These are phyloP conservation scores for Lampropteryx suffumata DNA, from an alignment of 2,888 invertebrate genomes.

Conservation along the genomic window DNA sequence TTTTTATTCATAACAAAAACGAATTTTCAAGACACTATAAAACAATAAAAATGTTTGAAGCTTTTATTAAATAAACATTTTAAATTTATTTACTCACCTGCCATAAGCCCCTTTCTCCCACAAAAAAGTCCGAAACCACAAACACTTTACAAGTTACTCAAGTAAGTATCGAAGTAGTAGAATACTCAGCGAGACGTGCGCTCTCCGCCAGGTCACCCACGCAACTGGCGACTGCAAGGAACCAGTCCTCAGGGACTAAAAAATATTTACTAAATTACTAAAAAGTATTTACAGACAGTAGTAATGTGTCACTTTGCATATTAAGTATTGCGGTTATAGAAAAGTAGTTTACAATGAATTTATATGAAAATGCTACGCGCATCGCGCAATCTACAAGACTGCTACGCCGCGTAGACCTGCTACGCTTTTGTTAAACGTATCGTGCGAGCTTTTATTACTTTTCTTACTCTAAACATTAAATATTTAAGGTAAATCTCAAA, in stretches of 20 bases:
- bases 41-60: no score
- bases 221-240: slow-evolving; percentile 23
- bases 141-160: slow-evolving; percentile 9
- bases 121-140: slow-evolving; percentile 15
- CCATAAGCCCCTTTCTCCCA: slow-evolving; percentile 1
- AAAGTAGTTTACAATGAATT: no score
- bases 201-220: slow-evolving; percentile 18
- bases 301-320: no score
- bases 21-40: no score
- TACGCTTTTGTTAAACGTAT: background rate
- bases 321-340: no score
- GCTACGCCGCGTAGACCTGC: slow-evolving; percentile 1
- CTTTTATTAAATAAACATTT: no score
- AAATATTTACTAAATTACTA: background rate
- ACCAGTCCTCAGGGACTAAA: background rate
- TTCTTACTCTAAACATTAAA: no score
- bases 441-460: no score
- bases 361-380: background rate
- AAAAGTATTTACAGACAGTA: background rate
- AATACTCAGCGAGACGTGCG: slow-evolving; percentile 17
- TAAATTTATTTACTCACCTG: slow-evolving; percentile 3
- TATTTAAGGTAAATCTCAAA: no score
- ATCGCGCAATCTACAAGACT: background rate
- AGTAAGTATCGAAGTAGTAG: slow-evolving; percentile 11
- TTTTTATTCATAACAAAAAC: no score